A percentile compares a stretch with the other conserved stretches of the same genome.
Evolutionary conservation across 1,140 invertebrate species (phyloP).

Genomic region (Temnothorax curvispinosus): DNA sequence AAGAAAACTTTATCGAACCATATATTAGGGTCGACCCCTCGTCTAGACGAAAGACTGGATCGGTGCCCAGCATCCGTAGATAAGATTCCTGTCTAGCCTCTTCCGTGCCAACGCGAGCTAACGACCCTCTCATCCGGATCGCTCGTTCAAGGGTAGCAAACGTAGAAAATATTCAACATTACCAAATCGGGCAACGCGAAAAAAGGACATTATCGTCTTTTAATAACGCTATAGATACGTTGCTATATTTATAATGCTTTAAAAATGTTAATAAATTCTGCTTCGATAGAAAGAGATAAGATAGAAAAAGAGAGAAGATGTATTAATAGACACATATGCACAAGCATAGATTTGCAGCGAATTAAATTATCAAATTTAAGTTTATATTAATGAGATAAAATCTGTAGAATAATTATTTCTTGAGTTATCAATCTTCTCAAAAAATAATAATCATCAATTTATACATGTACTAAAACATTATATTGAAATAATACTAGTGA

Average conservation of each 20-base stretch:
- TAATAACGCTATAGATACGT: neutral
- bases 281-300: neutral
- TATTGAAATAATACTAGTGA: neutral
- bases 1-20: constrained; percentile 49
- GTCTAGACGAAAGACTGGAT: constrained; percentile 59
- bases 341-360: neutral
- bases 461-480: neutral
- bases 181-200: constrained; percentile 20
- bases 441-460: neutral
- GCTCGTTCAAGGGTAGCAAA: constrained; percentile 53
- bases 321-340: neutral
- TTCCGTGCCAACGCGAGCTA: constrained; percentile 64
- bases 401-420: neutral
- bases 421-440: neutral
- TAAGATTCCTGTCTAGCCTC: constrained; percentile 57
- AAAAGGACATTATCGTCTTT: constrained; percentile 18
- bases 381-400: neutral
- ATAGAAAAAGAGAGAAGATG: neutral
- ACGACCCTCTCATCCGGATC: constrained; percentile 60
- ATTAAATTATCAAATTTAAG: constrained; percentile 6
- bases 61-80: constrained; percentile 63
- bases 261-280: neutral
- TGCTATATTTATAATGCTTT: neutral
- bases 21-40: constrained; percentile 54
- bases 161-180: constrained; percentile 59